A percentile compares a stretch with the other conserved stretches of the same genome.
Conservation (phyloP, 2,797 vertebrate species). For the Cheirogaleus major region DNA sequence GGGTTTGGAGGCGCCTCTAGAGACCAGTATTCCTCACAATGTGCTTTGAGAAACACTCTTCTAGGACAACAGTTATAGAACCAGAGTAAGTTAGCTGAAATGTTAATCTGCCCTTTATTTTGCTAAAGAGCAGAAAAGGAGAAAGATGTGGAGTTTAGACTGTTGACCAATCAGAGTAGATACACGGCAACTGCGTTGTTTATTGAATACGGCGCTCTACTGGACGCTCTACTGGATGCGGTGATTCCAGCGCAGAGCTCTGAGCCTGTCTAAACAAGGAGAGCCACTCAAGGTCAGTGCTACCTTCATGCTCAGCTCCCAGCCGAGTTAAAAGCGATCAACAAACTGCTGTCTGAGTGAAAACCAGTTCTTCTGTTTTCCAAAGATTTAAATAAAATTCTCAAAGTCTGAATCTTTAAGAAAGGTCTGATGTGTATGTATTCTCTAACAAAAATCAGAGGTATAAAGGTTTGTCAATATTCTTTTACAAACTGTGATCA, state of each 20-base stretch:
- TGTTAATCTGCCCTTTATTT: neutral
- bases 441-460: neutral
- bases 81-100: neutral
- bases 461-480: neutral
- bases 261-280: neutral
- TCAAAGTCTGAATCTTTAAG: neutral
- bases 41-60: neutral
- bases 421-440: neutral
- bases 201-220: no score
- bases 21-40: neutral
- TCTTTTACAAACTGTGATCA: neutral
- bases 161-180: neutral
- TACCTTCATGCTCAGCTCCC: neutral
- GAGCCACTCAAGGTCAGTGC: neutral
- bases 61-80: neutral
- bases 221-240: no score
- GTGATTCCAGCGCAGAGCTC: neutral
- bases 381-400: neutral
- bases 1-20: neutral
- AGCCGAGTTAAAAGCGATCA: neutral
- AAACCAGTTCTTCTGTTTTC: neutral
- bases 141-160: neutral
- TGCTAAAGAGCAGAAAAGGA: neutral
- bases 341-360: neutral
- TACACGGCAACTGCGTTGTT: no score